These are phyloP conservation scores for Drosophila borealis DNA, from an alignment of 2,888 invertebrate species.

Conservation along the genomic window DNA sequence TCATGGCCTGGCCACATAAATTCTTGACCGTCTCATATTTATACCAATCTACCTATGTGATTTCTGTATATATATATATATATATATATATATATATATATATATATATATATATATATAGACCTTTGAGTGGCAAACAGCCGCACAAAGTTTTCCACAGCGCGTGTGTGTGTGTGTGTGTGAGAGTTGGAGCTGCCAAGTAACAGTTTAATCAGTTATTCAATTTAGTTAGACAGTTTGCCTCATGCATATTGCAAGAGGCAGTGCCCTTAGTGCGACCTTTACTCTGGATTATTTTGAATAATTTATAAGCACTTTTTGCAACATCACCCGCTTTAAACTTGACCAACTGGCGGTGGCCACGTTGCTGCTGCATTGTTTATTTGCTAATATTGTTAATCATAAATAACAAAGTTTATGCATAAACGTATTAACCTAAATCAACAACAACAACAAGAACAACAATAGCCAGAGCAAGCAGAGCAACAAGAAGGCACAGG, in stretches of 20 bases:
- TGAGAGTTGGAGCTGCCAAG: slow-evolving; percentile 20
- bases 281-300: slow-evolving; percentile 62
- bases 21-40: slow-evolving; percentile 73
- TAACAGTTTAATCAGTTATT: slow-evolving; percentile 75
- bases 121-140: slow-evolving; percentile 9
- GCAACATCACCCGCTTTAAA: slow-evolving; percentile 39
- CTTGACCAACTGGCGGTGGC: slow-evolving; percentile 22
- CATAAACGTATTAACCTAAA: slow-evolving; percentile 76
- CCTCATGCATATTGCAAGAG: slow-evolving; percentile 70
- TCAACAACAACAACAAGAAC: slow-evolving; percentile 54
- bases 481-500: slow-evolving; percentile 7
- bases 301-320: slow-evolving; percentile 64
- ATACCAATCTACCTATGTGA: slow-evolving; percentile 53
- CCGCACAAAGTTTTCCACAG: slow-evolving; percentile 2
- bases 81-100: slow-evolving; percentile 13
- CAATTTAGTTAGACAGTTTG: slow-evolving; percentile 76
- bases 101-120: slow-evolving; percentile 9
- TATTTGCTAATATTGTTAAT: slow-evolving; percentile 69
- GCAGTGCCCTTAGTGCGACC: slow-evolving; percentile 58
- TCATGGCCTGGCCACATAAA: slow-evolving; percentile 71
- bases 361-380: slow-evolving; percentile 35
- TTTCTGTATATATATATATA: slow-evolving; percentile 27
- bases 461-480: neutral
- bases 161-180: neutral
- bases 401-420: slow-evolving; percentile 77